Evolutionary conservation across 2,113 vertebrate species (phyloP).

Genomic region (Podarcis muralis): DNA sequence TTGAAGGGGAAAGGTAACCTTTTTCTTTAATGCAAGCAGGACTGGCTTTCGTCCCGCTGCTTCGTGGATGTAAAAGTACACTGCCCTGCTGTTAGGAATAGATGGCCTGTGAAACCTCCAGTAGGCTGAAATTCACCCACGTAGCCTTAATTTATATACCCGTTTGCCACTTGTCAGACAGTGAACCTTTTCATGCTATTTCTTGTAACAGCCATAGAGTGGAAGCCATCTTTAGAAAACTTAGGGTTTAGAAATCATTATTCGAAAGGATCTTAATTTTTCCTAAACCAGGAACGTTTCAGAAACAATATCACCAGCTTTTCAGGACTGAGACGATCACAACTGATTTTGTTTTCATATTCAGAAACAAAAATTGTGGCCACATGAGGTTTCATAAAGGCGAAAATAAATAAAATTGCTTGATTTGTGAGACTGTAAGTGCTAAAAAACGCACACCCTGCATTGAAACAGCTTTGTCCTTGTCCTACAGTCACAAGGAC

Average conservation of each 20-base stretch:
- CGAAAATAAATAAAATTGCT: conserved; percentile 40
- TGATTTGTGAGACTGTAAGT: conserved; percentile 52
- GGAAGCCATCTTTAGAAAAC: conserved; percentile 24
- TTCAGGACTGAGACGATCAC: conserved; percentile 21
- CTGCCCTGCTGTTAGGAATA: conserved; percentile 32
- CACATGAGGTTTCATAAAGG: conserved; percentile 24
- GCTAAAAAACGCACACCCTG: conserved; percentile 21
- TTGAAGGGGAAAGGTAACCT: conserved; percentile 18
- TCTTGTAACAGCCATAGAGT: conserved; percentile 1
- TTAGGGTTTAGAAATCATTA: not conserved
- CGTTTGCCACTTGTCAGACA: conserved; percentile 10
- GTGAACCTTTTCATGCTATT: not conserved
- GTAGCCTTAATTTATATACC: conserved; percentile 21
- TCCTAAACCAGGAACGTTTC: not conserved
- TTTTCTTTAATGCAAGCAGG: conserved; percentile 23
- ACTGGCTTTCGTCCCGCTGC: conserved; percentile 13
- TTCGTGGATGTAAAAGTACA: conserved; percentile 25
- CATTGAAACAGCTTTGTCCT: conserved; percentile 66
- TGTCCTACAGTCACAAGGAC: conserved; percentile 67
- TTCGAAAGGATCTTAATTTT: conserved; percentile 19
- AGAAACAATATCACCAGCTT: conserved; percentile 6
- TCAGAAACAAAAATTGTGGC: conserved; percentile 11
- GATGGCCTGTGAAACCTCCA: not conserved
- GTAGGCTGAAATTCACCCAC: not conserved
- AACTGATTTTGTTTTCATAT: conserved; percentile 26